Percentiles rank a stretch among this genome's conserved stretches.
These are phyloP conservation scores for Ciconia boyciana DNA, from an alignment of 2,113 vertebrate genomes.

Conservation along the genomic window DNA sequence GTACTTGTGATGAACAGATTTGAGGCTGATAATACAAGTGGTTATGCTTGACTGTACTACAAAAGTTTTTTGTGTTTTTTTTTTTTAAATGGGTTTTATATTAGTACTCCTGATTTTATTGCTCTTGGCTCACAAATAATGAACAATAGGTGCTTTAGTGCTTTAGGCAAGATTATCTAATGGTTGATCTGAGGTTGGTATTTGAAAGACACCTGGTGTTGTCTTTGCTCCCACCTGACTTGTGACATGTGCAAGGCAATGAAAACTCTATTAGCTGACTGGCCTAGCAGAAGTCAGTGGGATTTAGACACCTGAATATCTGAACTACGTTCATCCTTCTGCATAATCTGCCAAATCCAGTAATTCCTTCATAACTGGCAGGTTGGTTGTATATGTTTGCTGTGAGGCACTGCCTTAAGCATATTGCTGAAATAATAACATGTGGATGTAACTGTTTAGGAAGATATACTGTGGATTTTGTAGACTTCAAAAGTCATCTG, in stretches of 20 bases:
- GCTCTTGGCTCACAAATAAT: not conserved
- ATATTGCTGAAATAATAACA: not conserved
- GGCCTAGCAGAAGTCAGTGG: not conserved
- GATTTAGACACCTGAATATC: not conserved
- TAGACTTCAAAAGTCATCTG: not conserved
- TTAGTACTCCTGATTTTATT: not conserved
- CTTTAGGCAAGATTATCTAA: not conserved
- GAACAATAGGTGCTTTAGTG: not conserved
- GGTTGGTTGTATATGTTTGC: not conserved
- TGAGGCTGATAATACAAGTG: not conserved
- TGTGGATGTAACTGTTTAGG: not conserved
- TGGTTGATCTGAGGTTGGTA: not conserved
- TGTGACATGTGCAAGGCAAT: not conserved
- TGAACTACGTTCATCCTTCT: not conserved
- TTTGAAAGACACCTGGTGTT: not conserved
- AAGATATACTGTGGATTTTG: not conserved
- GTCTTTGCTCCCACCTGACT: not conserved
- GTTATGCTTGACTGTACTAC: not conserved
- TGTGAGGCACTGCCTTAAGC: not conserved
- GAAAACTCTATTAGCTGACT: not conserved
- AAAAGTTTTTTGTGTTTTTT: not conserved
- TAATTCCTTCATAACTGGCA: not conserved
- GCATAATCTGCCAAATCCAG: not conserved
- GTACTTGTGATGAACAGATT: not conserved
- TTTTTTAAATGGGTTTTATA: not conserved